Base-by-base conservation (phyloP, 2,888 invertebrate species). In the Metopia argyrocephala region DNA sequence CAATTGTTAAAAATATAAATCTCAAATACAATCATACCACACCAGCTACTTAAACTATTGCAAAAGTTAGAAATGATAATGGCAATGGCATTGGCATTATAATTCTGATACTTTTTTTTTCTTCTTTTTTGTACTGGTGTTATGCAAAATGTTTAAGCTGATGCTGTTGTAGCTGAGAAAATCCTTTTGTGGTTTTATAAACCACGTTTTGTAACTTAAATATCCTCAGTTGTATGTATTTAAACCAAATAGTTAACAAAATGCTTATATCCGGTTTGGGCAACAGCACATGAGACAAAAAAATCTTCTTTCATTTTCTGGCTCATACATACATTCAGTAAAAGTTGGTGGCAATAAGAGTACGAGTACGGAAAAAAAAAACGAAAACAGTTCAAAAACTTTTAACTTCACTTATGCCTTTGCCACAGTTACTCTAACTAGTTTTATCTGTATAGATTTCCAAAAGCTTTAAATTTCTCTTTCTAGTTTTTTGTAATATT, bases 161-260 rank as follows among this genome's bases (percentile, higher is more conserved):
- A 31, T 62, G 56, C 56, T 76, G 70, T 25, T 74, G 62, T 48
- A 73, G 73, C 66, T 78, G 71, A 76, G 79, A 79, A 82, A 83
- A 83, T 83, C 82, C 83, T 82, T 83, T 78, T 79, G 83, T 71
- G 83, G 83, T 81, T 81, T 74, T 82, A 82, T 82, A 78, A 82
- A 82, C 83, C 82, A 83, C 83, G 83, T 83, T 83, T 83, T 71
- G 82, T 82, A 82, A 81, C 83, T 83, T 83, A 82, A 82, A 83
- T 82, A 82, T 83, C 78, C 76, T 80, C 78, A 21, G 59, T 80
- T 79, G 73, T 69, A 73, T 73, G 68, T 73, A 80, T 69, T 81
- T 78, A 81, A 81, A 66, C 74, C 78, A 78, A 75, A 62, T 75
- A 81, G 78, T 81, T 81, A 81, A 79, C 82, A 79, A 79, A 79